Conservation (phyloP, 2,888 invertebrate species). For the Salticus scenicus region DNA sequence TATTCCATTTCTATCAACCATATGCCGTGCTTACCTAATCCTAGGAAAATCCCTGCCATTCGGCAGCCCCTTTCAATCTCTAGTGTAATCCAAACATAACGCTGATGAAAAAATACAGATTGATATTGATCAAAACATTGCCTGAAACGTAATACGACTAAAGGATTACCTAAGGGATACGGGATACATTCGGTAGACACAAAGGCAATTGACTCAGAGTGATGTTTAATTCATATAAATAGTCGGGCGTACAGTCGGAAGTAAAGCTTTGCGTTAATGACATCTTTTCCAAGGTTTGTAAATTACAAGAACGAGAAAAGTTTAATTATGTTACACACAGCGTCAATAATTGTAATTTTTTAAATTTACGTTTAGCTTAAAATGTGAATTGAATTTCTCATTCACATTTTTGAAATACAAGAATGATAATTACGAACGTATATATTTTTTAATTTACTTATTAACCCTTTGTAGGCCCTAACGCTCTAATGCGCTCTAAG, state of each 20-base stretch:
- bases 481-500: too few species aligned
- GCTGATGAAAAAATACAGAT: slow-evolving; percentile 27
- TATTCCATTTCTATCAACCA: slow-evolving; percentile 64
- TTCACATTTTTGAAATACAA: too few species aligned
- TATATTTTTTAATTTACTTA: too few species aligned
- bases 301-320: too few species aligned
- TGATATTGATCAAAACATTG: slow-evolving; percentile 52
- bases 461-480: too few species aligned
- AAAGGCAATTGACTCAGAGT: neutral
- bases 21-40: slow-evolving; percentile 51
- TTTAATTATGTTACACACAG: too few species aligned
- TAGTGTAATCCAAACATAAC: slow-evolving; percentile 31
- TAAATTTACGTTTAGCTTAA: too few species aligned
- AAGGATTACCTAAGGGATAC: neutral
- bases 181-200: neutral
- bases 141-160: neutral
- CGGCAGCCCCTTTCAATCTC: neutral
- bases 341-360: too few species aligned
- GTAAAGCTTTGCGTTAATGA: neutral
- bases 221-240: slow-evolving; percentile 1
- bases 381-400: too few species aligned
- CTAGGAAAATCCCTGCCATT: slow-evolving; percentile 51
- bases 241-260: neutral
- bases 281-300: too few species aligned
- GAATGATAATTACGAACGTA: too few species aligned